These are phyloP conservation scores for Zonitis immaculata DNA, from an alignment of 2,888 invertebrate genomes.

Conservation along the genomic window DNA sequence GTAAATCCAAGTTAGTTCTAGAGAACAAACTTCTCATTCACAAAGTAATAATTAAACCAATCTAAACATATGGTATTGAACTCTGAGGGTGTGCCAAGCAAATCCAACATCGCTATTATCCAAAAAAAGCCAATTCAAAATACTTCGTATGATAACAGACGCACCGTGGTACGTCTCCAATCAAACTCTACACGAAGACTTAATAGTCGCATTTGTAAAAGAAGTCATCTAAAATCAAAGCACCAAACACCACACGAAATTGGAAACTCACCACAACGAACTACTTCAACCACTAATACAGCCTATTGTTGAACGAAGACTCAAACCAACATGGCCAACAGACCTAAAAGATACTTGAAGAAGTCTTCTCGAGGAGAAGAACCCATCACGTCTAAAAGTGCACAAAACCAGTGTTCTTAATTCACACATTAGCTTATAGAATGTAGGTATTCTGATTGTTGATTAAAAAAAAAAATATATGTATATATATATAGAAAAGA, in stretches of 20 bases:
- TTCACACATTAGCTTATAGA: too few species aligned
- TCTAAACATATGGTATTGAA: background rate
- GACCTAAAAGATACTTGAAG: background rate
- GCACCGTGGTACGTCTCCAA: background rate
- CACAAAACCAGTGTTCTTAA: too few species aligned
- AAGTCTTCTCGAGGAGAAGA: background rate
- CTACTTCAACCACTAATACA: background rate
- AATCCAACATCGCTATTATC: background rate
- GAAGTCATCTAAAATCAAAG: background rate
- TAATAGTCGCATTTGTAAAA: background rate
- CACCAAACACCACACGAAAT: background rate
- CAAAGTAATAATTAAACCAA: background rate
- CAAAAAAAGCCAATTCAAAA: background rate
- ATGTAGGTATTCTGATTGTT: too few species aligned
- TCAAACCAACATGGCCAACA: background rate
- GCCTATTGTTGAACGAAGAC: background rate
- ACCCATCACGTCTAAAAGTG: background rate
- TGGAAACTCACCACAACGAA: background rate
- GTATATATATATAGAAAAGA: too few species aligned
- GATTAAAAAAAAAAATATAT: too few species aligned
- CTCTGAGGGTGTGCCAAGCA: background rate
- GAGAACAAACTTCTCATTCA: background rate
- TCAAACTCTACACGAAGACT: background rate
- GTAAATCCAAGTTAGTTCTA: background rate
- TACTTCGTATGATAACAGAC: background rate